These are phyloP conservation scores for Pagetopsis macropterus DNA, from an alignment of 2,797 vertebrate species.

Conservation along the genomic window DNA sequence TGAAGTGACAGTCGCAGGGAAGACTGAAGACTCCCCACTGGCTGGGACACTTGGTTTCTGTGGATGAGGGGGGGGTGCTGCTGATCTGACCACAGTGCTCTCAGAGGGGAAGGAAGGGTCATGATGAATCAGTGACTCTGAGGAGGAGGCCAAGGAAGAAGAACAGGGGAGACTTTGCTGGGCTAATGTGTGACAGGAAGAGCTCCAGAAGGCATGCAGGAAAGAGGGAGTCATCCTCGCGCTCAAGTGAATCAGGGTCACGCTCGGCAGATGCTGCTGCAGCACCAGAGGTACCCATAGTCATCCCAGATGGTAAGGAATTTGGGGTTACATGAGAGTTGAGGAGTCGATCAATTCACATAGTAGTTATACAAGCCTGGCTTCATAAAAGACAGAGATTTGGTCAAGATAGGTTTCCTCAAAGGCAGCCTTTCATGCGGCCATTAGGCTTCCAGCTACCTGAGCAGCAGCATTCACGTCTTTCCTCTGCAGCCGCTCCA, in stretches of 20 bases:
- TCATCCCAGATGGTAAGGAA: constrained; percentile 82
- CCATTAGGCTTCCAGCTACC: constrained; percentile 1
- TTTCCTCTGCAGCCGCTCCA: constrained; percentile 7
- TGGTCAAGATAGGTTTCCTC: constrained; percentile 1
- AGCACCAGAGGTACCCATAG: constrained; percentile 71
- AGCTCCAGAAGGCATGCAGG: constrained; percentile 82
- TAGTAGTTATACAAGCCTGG: constrained; percentile 21
- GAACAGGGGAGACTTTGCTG: constrained; percentile 62
- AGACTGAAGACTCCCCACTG: constrained; percentile 23
- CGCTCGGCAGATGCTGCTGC: constrained; percentile 67
- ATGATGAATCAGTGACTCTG: constrained; percentile 77
- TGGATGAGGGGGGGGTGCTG: constrained; percentile 29
- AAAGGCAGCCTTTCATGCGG: constrained; percentile 24
- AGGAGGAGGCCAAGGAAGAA: constrained; percentile 69
- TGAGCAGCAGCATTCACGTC: constrained; percentile 5
- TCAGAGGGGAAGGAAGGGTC: constrained; percentile 53
- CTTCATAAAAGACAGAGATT: constrained; percentile 8
- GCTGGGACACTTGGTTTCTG: constrained; percentile 40
- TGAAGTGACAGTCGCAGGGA: constrained; percentile 39
- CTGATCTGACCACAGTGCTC: constrained; percentile 49
- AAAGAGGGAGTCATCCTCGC: constrained; percentile 81
- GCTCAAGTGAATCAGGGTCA: constrained; percentile 73
- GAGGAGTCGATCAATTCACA: background rate
- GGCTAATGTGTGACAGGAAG: constrained; percentile 85
- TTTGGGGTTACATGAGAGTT: constrained; percentile 28